Percentiles rank a stretch among this genome's conserved stretches.
Evolutionary conservation across 2,797 vertebrate species (phyloP).

Genomic region (Sarcophilus harrisii): DNA sequence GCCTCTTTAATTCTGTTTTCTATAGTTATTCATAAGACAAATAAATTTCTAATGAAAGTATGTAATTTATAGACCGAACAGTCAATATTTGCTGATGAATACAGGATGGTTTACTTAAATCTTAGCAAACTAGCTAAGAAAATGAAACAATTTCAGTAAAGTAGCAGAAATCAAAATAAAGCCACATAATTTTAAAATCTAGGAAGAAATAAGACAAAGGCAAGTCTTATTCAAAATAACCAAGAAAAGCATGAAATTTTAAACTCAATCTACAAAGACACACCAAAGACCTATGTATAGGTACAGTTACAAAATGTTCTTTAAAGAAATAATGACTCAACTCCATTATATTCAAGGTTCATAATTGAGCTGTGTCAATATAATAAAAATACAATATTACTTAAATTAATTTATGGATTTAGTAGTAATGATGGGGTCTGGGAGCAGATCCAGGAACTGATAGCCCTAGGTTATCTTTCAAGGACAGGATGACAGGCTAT

Average conservation of each 20-base stretch:
- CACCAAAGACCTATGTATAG: background rate
- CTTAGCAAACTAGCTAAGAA: background rate
- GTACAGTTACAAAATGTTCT: background rate
- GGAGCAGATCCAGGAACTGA: too few relatives aligned
- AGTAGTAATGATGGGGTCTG: background rate
- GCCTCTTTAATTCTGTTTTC: background rate
- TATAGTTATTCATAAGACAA: background rate
- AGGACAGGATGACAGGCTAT: background rate
- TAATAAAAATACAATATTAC: background rate
- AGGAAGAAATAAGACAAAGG: background rate
- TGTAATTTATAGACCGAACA: background rate
- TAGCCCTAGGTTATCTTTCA: too few relatives aligned
- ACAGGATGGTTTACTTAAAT: background rate
- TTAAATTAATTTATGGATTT: background rate
- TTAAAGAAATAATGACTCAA: background rate
- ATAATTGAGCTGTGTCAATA: background rate
- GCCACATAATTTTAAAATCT: background rate
- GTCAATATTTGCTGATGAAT: background rate
- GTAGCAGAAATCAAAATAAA: background rate
- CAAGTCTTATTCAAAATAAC: background rate
- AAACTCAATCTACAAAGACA: background rate
- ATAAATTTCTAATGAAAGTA: background rate
- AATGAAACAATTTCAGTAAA: background rate
- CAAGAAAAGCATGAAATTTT: background rate
- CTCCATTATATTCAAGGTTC: background rate